These are phyloP conservation scores for Varecia variegata DNA, from an alignment of 2,797 vertebrate genomes.

Conservation along the genomic window DNA sequence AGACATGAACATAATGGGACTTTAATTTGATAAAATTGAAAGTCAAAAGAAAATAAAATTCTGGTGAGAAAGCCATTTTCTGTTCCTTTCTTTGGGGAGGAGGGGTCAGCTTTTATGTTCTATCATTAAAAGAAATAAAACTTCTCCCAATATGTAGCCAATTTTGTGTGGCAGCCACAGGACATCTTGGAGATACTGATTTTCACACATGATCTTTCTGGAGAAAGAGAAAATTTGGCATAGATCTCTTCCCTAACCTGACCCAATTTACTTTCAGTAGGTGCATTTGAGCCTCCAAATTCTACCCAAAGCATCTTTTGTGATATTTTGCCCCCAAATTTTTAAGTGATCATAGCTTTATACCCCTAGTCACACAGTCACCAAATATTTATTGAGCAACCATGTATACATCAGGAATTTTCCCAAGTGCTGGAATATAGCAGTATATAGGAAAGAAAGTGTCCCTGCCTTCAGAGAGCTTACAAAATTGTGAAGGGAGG, in stretches of 20 bases:
- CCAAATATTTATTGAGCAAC: neutral
- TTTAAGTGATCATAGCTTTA: neutral
- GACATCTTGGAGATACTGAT: neutral
- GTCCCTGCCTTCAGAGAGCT: neutral
- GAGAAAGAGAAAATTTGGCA: neutral
- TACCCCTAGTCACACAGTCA: neutral
- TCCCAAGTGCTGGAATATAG: neutral
- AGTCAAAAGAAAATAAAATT: neutral
- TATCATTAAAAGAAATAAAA: conserved; percentile 1
- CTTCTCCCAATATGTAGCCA: neutral
- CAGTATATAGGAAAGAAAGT: neutral
- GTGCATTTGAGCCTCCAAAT: neutral
- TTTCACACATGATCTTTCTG: neutral
- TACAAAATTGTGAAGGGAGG: neutral
- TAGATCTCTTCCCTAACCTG: neutral
- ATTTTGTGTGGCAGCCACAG: neutral
- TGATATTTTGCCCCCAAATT: neutral
- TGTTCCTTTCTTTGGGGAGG: neutral
- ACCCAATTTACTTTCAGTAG: neutral
- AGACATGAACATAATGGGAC: neutral
- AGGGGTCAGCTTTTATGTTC: neutral
- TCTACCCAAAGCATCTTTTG: neutral
- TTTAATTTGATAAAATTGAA: neutral
- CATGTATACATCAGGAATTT: neutral
- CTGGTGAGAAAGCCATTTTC: neutral